Evolutionary conservation across 2,113 vertebrate genomes (phyloP).

Genomic region (Pseudorasbora parva): DNA sequence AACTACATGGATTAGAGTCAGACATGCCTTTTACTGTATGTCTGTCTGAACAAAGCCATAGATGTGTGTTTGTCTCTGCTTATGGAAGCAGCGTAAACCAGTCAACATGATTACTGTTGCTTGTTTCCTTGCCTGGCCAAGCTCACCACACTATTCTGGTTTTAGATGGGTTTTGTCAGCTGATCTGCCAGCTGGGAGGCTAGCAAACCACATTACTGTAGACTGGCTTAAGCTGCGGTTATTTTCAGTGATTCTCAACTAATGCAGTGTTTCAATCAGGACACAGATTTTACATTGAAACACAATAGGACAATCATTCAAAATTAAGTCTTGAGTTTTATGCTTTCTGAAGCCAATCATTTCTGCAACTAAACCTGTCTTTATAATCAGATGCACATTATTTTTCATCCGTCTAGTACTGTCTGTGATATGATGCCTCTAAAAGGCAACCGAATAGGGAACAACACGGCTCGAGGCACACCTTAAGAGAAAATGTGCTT

Average conservation of each 20-base stretch:
- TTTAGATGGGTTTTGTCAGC: not conserved
- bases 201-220: not conserved
- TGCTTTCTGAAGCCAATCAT: not conserved
- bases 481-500: too few relatives aligned
- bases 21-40: not conserved
- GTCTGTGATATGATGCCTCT: too few relatives aligned
- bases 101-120: not conserved
- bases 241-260: not conserved
- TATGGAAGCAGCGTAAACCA: not conserved
- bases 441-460: too few relatives aligned
- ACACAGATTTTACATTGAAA: not conserved
- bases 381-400: not conserved
- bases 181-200: not conserved
- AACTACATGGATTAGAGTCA: constrained; percentile 18
- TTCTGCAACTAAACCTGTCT: not conserved
- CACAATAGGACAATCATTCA: not conserved
- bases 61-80: not conserved
- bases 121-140: not conserved
- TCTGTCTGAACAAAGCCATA: not conserved
- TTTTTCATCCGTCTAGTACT: not conserved
- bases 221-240: not conserved
- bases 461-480: too few relatives aligned
- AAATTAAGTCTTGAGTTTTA: not conserved
- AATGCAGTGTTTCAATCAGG: not conserved
- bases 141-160: not conserved